Evolutionary conservation across 1,140 invertebrate species (phyloP).

Genomic region (Tachypleus tridentatus): DNA sequence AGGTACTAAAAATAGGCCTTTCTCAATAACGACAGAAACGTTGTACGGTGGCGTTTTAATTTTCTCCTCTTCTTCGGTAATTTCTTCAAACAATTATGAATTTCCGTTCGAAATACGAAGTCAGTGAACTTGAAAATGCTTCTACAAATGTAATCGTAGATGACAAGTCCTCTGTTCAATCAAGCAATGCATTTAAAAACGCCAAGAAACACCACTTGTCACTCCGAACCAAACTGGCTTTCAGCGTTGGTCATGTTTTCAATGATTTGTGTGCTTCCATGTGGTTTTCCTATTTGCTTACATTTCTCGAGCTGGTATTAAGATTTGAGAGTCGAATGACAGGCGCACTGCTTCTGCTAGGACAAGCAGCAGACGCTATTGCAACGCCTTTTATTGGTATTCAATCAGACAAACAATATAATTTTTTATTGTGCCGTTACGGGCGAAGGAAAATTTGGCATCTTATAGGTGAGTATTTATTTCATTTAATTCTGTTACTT

Average conservation of each 20-base stretch:
- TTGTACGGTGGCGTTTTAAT: no score
- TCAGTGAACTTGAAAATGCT: no score
- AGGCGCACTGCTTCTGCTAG: not conserved
- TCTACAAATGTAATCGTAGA: no score
- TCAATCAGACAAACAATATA: constrained; percentile 1
- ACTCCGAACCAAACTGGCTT: constrained; percentile 38
- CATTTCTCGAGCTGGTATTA: constrained; percentile 5
- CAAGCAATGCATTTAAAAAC: no score
- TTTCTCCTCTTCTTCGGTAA: no score
- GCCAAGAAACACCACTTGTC: no score
- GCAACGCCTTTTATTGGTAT: constrained; percentile 1
- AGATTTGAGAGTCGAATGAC: not conserved
- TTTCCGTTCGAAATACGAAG: no score
- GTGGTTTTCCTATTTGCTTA: not conserved
- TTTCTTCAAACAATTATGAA: no score
- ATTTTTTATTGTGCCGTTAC: not conserved
- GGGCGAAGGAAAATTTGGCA: not conserved
- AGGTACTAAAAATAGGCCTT: no score
- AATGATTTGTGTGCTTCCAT: constrained; percentile 82
- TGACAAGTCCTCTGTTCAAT: no score
- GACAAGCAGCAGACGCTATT: not conserved
- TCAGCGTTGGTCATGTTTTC: constrained; percentile 67
- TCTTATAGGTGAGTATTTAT: not conserved
- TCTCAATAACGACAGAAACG: no score
- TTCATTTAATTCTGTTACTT: not conserved